A percentile compares a stretch with the other conserved stretches of the same genome.
Evolutionary conservation across 2,888 invertebrate genomes (phyloP).

Genomic region (Laspeyria flexula): DNA sequence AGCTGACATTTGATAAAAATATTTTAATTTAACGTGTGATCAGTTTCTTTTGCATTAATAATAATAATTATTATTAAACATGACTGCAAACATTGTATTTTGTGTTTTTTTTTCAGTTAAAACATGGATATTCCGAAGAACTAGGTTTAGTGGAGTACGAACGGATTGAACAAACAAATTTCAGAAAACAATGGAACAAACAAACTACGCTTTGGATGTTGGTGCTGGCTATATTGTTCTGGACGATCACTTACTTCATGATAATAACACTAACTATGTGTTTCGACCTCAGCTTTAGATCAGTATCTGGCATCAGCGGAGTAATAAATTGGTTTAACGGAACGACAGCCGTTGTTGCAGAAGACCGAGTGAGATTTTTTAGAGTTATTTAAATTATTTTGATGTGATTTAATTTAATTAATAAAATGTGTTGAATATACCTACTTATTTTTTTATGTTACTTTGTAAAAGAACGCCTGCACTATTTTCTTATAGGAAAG

Average conservation of each 20-base stretch:
- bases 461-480: too few relatives aligned
- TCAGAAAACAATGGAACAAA: slow-evolving; percentile 36
- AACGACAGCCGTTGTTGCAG: slow-evolving; percentile 27
- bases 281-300: slow-evolving; percentile 44
- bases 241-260: slow-evolving; percentile 55
- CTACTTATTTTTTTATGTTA: too few relatives aligned
- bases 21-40: too few relatives aligned
- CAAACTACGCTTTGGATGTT: slow-evolving; percentile 56
- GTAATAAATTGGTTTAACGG: slow-evolving; percentile 29
- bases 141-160: slow-evolving; percentile 28
- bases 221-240: slow-evolving; percentile 53
- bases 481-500: too few relatives aligned
- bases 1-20: too few relatives aligned
- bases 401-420: not conserved
- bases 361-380: slow-evolving; percentile 20
- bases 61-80: too few relatives aligned
- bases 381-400: slow-evolving; percentile 18
- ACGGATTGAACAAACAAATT: slow-evolving; percentile 1
- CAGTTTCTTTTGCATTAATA: too few relatives aligned
- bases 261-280: slow-evolving; percentile 47
- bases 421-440: not conserved
- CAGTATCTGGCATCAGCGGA: slow-evolving; percentile 25
- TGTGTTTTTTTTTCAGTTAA: slow-evolving; percentile 37
- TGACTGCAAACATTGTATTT: too few relatives aligned
- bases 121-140: slow-evolving; percentile 29